These are phyloP conservation scores for Chionis minor DNA, from an alignment of 2,113 vertebrate genomes.

Conservation along the genomic window DNA sequence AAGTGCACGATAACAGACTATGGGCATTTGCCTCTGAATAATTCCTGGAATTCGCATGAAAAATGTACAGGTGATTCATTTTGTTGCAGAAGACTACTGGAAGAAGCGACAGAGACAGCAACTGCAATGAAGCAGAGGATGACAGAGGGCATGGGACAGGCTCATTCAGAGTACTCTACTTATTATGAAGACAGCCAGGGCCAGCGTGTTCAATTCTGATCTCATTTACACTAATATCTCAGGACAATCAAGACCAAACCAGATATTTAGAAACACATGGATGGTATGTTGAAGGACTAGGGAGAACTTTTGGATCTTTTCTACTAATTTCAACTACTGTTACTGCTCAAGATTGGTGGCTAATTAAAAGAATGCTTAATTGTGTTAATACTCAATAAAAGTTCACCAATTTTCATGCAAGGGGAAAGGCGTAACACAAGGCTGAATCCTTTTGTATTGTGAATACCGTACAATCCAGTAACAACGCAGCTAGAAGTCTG, in stretches of 20 bases:
- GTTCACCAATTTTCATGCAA: accelerated
- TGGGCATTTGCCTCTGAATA: background rate
- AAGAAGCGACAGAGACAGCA: background rate
- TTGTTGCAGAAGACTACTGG: background rate
- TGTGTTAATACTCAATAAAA: background rate
- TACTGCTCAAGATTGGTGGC: background rate
- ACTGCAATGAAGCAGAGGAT: background rate
- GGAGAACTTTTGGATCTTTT: background rate
- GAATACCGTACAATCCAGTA: background rate
- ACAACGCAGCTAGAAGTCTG: background rate
- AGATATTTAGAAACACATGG: background rate
- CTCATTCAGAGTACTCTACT: background rate
- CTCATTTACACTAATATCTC: background rate
- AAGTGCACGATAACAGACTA: constrained; percentile 18
- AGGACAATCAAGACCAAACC: background rate
- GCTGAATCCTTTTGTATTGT: background rate
- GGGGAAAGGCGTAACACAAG: background rate
- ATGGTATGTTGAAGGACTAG: background rate
- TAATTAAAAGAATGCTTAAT: background rate
- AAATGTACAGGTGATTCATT: constrained; percentile 1
- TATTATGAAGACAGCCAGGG: background rate
- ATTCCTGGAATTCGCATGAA: background rate
- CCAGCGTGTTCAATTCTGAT: background rate
- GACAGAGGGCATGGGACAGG: background rate
- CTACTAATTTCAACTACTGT: background rate